phyloP scores from a whole-genome alignment of 2,797 vertebrate species.

The Melopsittacus undulatus region DNA sequence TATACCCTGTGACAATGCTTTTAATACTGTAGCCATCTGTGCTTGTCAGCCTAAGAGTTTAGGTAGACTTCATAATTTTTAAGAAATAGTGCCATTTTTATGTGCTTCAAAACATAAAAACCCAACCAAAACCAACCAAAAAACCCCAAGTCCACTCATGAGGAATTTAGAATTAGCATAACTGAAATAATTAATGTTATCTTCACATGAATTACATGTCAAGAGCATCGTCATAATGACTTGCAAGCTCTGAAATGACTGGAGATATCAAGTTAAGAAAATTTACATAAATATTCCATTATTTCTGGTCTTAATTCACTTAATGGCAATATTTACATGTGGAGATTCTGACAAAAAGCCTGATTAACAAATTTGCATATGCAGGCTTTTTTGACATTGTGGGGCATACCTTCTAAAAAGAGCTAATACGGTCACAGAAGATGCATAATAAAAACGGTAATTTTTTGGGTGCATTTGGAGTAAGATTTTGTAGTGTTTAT shows the following conservation, averaged over 20 bases:
- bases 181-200: background rate
- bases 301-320: conserved; percentile 11
- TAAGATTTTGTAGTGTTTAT: background rate
- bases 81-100: background rate
- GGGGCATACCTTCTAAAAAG: background rate
- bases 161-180: background rate
- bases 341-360: background rate
- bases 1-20: background rate
- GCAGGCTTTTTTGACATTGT: background rate
- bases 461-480: background rate
- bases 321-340: conserved; percentile 22
- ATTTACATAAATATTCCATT: conserved; percentile 57
- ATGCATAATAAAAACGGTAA: background rate
- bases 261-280: background rate
- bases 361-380: background rate
- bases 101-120: background rate
- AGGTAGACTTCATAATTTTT: background rate
- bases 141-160: accelerated
- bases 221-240: background rate
- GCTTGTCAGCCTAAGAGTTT: background rate
- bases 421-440: background rate
- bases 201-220: background rate
- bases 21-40: conserved; percentile 31
- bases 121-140: background rate
- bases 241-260: background rate